Percentiles rank a stretch among this genome's conserved stretches.
Conservation (phyloP, 1,140 invertebrate genomes). For the Vollenhovia emeryi region DNA sequence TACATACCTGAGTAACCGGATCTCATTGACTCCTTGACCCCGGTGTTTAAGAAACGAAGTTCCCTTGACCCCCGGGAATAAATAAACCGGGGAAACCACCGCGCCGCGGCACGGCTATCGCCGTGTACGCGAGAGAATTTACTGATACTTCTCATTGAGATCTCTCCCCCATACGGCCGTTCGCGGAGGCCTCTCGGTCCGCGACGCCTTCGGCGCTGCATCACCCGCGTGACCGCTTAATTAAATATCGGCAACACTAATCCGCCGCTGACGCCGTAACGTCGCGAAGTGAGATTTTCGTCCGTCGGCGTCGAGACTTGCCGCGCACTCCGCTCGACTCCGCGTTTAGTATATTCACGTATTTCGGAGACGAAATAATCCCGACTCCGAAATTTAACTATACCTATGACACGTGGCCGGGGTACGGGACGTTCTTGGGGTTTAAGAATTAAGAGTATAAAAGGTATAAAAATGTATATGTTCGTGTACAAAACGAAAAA, state of each 20-base stretch:
- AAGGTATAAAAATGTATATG: too few species aligned
- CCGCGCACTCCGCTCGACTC: neutral
- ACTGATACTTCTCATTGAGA: conserved; percentile 56
- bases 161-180: neutral
- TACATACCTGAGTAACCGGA: conserved; percentile 75
- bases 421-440: neutral
- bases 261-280: neutral
- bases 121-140: conserved; percentile 9
- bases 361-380: too few species aligned
- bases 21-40: conserved; percentile 76
- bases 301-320: neutral
- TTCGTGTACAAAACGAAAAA: too few species aligned
- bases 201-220: conserved; percentile 33
- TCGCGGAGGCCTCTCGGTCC: neutral
- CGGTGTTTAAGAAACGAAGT: conserved; percentile 70
- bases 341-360: neutral
- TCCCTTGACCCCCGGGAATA: conserved; percentile 74
- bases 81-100: conserved; percentile 73
- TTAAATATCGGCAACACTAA: conserved; percentile 48
- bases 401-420: too few species aligned
- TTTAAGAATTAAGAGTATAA: too few species aligned
- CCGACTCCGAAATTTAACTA: neutral
- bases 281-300: neutral
- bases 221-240: conserved; percentile 29
- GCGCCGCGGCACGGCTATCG: conserved; percentile 36